Evolutionary conservation across 2,113 vertebrate species (phyloP).

Genomic region (Forbesichthys agassizii): DNA sequence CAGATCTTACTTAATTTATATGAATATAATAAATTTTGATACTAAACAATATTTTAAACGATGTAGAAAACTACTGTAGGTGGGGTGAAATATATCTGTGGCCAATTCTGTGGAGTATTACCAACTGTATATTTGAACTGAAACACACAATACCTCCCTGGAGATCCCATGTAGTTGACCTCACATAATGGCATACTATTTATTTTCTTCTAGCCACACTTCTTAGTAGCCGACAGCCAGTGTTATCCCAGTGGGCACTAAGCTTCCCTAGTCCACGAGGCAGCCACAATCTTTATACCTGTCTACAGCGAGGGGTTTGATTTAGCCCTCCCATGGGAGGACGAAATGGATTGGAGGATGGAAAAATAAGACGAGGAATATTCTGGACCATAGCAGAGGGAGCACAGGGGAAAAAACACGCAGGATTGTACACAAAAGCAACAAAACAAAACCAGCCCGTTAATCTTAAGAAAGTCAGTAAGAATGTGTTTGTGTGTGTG

Average conservation of each 20-base stretch:
- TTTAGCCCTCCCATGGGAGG: conserved; percentile 30
- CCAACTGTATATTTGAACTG: no score
- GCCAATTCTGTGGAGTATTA: no score
- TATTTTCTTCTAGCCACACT: conserved; percentile 21
- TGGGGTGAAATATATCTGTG: no score
- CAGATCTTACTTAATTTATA: no score
- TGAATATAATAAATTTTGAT: no score
- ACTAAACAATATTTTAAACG: no score
- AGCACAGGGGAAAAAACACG: not conserved
- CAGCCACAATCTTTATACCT: conserved; percentile 42
- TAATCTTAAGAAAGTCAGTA: not conserved
- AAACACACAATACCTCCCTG: not conserved
- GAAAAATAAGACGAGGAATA: conserved; percentile 17
- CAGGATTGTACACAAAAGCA: not conserved
- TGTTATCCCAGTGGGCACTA: conserved; percentile 20
- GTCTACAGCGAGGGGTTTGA: conserved; percentile 35
- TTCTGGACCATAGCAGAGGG: conserved; percentile 18
- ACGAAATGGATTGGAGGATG: conserved; percentile 7
- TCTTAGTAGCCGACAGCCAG: conserved; percentile 27
- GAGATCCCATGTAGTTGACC: conserved; percentile 11
- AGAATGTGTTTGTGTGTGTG: not conserved
- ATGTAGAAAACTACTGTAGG: no score
- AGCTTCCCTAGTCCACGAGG: conserved; percentile 29
- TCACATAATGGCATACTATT: not conserved
- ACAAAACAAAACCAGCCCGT: no score